Evolutionary conservation across 1,140 invertebrate species (phyloP), one percentile per base, ranked within the genome.

Genomic region (Anagrus nilaparvatae): DNA sequence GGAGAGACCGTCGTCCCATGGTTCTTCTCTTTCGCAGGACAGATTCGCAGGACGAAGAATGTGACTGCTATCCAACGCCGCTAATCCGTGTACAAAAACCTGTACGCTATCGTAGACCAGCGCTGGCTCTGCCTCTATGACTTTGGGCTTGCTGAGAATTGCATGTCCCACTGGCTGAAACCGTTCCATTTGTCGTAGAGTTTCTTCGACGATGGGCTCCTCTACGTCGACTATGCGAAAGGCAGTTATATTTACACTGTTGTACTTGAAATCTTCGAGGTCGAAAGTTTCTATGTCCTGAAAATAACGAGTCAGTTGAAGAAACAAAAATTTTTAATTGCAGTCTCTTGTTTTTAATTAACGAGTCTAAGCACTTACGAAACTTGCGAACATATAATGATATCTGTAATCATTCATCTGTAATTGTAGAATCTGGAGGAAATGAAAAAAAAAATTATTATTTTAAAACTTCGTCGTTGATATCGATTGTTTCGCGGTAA

Each of bases 341-440:
- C n/a, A n/a, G n/a, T n/a, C n/a, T n/a, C n/a, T n/a, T n/a, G n/a
- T n/a, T n/a, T n/a, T n/a, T 31, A 44, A 35, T 29, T 18, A n/a
- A 16, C 12, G 17, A 16, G 19, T 30, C 33, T 7, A 32, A 18
- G 51, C 75, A 87, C 85, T 87, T 77, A 91, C 89, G 63, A 92
- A 90, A 14, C 84, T 90, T 16, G 88, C 91, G 55, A 93, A 93
- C 67, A 92, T 81, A 60, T 92, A 94, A 63, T 94, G 88, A 60
- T 92, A 92, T 60, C 84, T 75, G 60, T 89, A 87, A 61, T 91
- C 88, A 60, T 92, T 93, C 89, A 93, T 92, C 63, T 92, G 87
- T 12, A 91, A 65, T 59, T 92, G 87, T 24, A 92, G 67, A 56
- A 92, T 88, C 89, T 93, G 75, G 32, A 78, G 75, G 44, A 66